A percentile compares a stretch with the other conserved stretches of the same genome.
phyloP scores from a whole-genome alignment of 2,888 invertebrate genomes.

The Lasioglossum vierecki region DNA sequence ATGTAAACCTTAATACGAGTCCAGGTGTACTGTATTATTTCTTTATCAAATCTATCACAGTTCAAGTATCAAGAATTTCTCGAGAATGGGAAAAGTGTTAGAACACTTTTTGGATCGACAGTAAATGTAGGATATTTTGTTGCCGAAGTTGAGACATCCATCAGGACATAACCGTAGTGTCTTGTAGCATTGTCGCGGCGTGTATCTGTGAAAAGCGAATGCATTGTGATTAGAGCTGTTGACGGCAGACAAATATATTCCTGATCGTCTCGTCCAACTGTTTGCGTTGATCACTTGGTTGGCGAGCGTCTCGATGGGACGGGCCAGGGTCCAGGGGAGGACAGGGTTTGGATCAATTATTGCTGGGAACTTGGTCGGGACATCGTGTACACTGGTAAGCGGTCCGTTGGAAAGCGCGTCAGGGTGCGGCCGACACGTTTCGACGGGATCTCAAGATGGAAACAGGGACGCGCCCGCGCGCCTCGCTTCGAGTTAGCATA shows the following conservation, averaged over 20 bases:
- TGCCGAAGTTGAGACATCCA: neutral
- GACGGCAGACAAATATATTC: neutral
- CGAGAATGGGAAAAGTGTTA: too few relatives aligned
- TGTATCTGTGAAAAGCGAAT: neutral
- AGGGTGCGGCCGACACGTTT: slow-evolving; percentile 65
- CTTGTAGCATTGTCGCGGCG: neutral
- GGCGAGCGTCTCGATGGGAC: neutral
- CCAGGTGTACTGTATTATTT: too few relatives aligned
- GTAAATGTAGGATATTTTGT: neutral
- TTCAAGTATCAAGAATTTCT: neutral
- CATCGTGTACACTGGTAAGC: slow-evolving; percentile 33
- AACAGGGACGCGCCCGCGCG: slow-evolving; percentile 59
- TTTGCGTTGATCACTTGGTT: slow-evolving; percentile 19
- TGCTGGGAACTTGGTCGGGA: slow-evolving; percentile 17
- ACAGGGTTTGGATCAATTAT: slow-evolving; percentile 45
- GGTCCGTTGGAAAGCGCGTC: slow-evolving; percentile 27
- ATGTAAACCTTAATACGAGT: neutral
- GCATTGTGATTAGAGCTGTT: slow-evolving; percentile 1
- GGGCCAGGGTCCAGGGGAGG: neutral
- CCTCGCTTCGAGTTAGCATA: slow-evolving; percentile 78
- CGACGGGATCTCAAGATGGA: slow-evolving; percentile 69
- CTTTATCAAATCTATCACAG: neutral
- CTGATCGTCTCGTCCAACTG: slow-evolving; percentile 16
- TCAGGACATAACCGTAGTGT: neutral
- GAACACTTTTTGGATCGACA: neutral